Evolutionary conservation across 1,140 invertebrate species (phyloP), one percentile per base, ranked within the genome.

Genomic region (Dreissena rostriformis): DNA sequence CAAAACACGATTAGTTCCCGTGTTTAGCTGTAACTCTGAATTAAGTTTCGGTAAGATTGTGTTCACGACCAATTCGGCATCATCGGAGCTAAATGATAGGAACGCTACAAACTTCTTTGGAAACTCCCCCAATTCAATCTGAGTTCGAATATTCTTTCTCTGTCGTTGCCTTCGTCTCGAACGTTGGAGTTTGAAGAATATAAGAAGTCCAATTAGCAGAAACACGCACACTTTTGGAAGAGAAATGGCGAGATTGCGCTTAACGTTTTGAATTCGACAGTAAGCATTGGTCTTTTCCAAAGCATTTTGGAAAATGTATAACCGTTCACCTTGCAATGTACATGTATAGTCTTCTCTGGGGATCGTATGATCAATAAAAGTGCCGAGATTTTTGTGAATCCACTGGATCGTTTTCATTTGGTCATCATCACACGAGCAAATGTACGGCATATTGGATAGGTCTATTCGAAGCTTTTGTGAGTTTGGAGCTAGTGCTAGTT

Each of bases 1-100:
- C n/a, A 76, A 66, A 14, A 65, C 61, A 51, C 74, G 63, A 51
- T 76, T 63, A 11, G 57, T 65, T 6, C 74, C 74, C 51, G 74
- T 76, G 39, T 65, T 76, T n/a, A 49, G 51, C 22, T 76, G 74
- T 11, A 76, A 29, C 14, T 63, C 66, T 63, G 63, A 39, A 28
- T 65, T 49, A 19, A 76, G 28, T 22, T 29, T 57, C 19, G 52
- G 14, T 49, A 76, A 29, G 24, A 76, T 63, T 19, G 63, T 39
- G 24, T 39, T 17, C 10, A 51, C 11, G 14, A 76, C 74, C 63
- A 76, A 76, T 0, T 76, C 74, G 39, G 63, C 29, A 29, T 76
- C 74, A 39, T 76, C 74, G 19, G 10, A 65, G 24, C 61, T 76
- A n/a, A 63, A 76, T 65, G 74, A 7, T 28, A 76, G 61, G 22